Evolutionary conservation across 2,888 invertebrate species (phyloP), one percentile per base, ranked within the genome.

Genomic region (Phalera bucephala): DNA sequence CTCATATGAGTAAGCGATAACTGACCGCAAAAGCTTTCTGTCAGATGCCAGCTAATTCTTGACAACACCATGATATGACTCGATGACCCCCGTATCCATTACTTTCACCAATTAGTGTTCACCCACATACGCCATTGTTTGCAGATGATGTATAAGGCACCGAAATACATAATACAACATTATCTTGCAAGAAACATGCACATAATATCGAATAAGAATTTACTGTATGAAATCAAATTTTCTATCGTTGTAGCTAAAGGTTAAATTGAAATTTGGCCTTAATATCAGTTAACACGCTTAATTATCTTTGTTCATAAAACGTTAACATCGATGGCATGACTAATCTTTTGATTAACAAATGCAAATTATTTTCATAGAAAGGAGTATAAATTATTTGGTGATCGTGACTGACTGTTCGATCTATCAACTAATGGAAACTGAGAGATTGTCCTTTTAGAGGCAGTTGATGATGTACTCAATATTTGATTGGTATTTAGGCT

Each of bases 41-140:
- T 26, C 13, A 26, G 26, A n/a, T 3, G 2, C 2, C 13, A 7
- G 7, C 11, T 8, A 26, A 26, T 8, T 8, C 9, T 26, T 13
- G 7, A 26, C 5, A 26, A 15, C 20, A 22, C 11, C 11, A 17
- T n/a, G n/a, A 2, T 11, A n/a, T 29, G 29, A 19, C 5, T 10
- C 43, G 34, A 43, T 30, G 25, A 46, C 36, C 26, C 36, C 32
- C 31, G 20, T 40, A 49, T 52, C 45, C 48, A 50, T 57, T 54
- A 48, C 69, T 70, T 70, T 70, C 69, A 53, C 67, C 60, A 53
- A 63, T 61, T 55, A 65, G 33, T 36, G 31, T 34, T 53, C 40
- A 45, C 56, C 56, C 43, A 59, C 51, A 43, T 45, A 64, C 66
- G 65, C 27, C 5, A 27, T 27, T 27, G 27, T 27, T 69, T 64